Evolutionary conservation across 2,797 vertebrate genomes (phyloP).

Genomic region (Peromyscus melanophrys): DNA sequence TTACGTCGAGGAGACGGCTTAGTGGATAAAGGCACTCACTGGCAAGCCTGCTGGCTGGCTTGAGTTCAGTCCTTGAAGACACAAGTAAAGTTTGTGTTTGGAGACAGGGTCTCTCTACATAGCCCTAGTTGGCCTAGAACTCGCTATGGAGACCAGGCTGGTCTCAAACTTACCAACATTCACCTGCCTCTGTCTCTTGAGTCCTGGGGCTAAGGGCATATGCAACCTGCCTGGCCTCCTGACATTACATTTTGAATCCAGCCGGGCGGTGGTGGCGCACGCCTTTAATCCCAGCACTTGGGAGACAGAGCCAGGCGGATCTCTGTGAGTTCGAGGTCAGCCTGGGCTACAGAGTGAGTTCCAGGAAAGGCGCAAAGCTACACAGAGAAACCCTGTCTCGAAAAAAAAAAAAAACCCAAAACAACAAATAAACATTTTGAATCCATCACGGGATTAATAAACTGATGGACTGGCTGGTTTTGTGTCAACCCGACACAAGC

Average conservation of each 20-base stretch:
- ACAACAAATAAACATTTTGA: too few relatives aligned
- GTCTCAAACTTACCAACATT: background rate
- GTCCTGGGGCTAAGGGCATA: background rate
- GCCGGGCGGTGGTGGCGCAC: too few relatives aligned
- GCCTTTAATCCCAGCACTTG: too few relatives aligned
- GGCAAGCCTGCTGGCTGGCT: background rate
- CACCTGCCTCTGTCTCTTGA: background rate
- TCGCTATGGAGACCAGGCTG: background rate
- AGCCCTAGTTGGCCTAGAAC: background rate
- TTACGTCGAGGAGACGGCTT: background rate
- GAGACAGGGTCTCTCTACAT: background rate
- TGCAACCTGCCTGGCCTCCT: background rate
- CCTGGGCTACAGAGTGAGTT: too few relatives aligned
- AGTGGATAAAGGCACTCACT: background rate
- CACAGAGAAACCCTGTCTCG: too few relatives aligned
- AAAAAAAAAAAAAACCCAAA: too few relatives aligned
- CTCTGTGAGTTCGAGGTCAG: too few relatives aligned
- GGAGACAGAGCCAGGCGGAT: too few relatives aligned
- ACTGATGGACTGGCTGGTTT: background rate
- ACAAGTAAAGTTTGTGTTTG: background rate
- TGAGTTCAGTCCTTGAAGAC: background rate
- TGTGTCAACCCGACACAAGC: too few relatives aligned
- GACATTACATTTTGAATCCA: background rate
- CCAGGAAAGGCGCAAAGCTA: too few relatives aligned
- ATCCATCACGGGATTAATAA: background rate